Base-by-base conservation (phyloP, 2,113 vertebrate genomes). In the Anolis carolinensis region DNA sequence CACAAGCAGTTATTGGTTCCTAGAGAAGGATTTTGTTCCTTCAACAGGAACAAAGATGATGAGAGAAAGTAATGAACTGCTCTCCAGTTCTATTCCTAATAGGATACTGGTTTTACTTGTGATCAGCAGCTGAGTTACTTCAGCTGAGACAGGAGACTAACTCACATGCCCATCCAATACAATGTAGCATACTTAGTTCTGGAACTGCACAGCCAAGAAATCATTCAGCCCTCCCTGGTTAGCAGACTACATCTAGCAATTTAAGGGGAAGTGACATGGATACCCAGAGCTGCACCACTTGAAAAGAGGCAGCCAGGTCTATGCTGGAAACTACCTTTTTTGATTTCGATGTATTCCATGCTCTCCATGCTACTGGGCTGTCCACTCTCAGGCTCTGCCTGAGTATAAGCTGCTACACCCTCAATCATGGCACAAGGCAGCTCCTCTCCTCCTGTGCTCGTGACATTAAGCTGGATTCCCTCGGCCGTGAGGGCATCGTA, bases 401-500 rank as follows among this genome's bases (percentile, higher is more conserved):
- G 95, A 16, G 95, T 96, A 86, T 97, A 98, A 83, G 96, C 84
- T 1, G 96, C 86, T 87, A 97, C 94, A 0, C 95, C 97, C 65
- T 97, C 97, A 34, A 98, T 97, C 89, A 97, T 93, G 0, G 97
- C 91, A 30, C 98, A 98, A 14, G 97, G 95, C 87, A 97, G 95
- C 55, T 97, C 97, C 25, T 97, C 97, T 5, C 96, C 94, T 20
- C 91, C 95, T 1, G 94, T 92, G 0, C 87, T 80, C 1, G 94
- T 87, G 91, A 98, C 89, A 7, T 97, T 97, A 86, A 98, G 96
- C 88, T 98, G 97, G 93, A 98, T 97, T 74, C 97, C 97, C 85
- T 98, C 97, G 0, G 97, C 96, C 0, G 97, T 90, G 89, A 98
- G 93, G 4, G 97, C 94, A 48, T 98, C 97, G 0, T 98, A 98